Base-by-base conservation (phyloP, 2,113 vertebrate species). In the Sphaerodactylus townsendi region DNA sequence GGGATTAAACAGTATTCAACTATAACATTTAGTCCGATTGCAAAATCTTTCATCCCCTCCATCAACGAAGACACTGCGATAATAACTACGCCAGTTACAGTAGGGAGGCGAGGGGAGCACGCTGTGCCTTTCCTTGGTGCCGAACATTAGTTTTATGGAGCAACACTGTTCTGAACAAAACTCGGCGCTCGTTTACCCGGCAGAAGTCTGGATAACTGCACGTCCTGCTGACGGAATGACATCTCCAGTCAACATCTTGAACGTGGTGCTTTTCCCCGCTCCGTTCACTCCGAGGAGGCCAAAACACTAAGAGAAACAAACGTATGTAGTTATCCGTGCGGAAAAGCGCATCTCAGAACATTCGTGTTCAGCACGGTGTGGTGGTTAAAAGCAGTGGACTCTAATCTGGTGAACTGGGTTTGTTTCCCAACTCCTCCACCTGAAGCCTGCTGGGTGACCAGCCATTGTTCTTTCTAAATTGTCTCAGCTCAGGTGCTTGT, bases 231-330 rank as follows among this genome's bases (percentile, higher is more conserved):
- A 95, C 28, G 93, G 94, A 41, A 30, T 30, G 56, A 89, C 37
- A 75, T 99, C 98, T 90, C 98, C 98, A 1, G 95, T 98, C 88
- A 99, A 90, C 96, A 99, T 98, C 86, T 96, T 97, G 92, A 99
- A 99, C 0, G 97, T 97, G 0, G 97, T 97, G 1, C 97, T 99
- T 95, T 99, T 99, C 4, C 98, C 98, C 82, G 98, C 97, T 72
- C 98, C 98, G 2, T 98, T 99, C 77, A 96, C 96, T 28, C 98
- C 98, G 2, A 99, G 94, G 62, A 99, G 96, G 25, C 98, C 98
- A 74, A 99, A 99, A 91, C 97, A 99, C 98, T 99, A 88, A 2
- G 0, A 30, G 25, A 35, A 70, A 82, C 25, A 64, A 84, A 74
- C 23, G 2, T 35, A 74, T 5, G 14, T 13, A 56, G 73, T 73